Evolutionary conservation across 2,113 vertebrate genomes (phyloP), one percentile per base, ranked within the genome.

Genomic region (Hassar affinis): DNA sequence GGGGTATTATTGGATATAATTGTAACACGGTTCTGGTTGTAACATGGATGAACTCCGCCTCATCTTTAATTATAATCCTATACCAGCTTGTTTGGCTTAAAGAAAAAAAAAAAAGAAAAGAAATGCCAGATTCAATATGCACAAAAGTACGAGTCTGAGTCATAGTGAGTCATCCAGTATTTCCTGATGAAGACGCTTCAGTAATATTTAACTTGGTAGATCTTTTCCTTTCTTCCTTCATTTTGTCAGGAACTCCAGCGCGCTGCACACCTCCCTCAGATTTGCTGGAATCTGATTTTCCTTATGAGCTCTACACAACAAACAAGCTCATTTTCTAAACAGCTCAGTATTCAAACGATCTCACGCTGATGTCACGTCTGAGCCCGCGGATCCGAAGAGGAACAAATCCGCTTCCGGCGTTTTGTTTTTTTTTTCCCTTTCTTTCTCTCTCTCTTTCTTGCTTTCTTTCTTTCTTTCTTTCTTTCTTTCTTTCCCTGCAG

Each of bases 341-440:
- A 54, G 30, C 69, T 74, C 69, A 54, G 35, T 54, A 76, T 56
- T 33, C 74, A 33, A 76, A 54, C 74, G 74, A 22, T 77, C 51
- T 56, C 51, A 77, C 9, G 52, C 74, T 35, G 74, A 54, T 76
- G 74, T 76, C 74, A 54, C 10, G 74, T 54, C 74, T 77, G 74
- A 77, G 74, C 27, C 49, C 10, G 69, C 25, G 1, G 22, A 49
- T 27, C 18, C 1, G 9, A 77, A 47, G 35, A 59, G 52, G 22
- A 57, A 20, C 14, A 20, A 49, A 72, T 61, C 35, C 38, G 38
- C 25, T 57, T 59, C 45, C 12, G 18, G 33, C 35, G 15, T 75
- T 33, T 49, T 1, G 1, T 25, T 49, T 9, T 14, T 22, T 6
- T 5, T 4, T 1, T 7, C 0, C 3, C 6, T 6, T 10, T 17